Evolutionary conservation across 2,888 invertebrate species (phyloP).

Genomic region (Darwinula stevensoni): DNA sequence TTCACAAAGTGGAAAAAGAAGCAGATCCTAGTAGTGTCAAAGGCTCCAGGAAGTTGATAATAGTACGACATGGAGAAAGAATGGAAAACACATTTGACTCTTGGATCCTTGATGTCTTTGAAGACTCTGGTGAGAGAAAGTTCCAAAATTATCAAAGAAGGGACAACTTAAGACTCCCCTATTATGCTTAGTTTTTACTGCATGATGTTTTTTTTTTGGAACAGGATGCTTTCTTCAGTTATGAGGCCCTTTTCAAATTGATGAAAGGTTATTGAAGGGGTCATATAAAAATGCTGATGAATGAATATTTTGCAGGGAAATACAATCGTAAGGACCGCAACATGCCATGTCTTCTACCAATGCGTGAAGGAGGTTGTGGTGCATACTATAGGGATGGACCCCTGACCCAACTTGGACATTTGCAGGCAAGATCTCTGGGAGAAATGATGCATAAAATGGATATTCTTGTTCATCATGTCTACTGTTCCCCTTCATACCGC

Average conservation of each 20-base stretch:
- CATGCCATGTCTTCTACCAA: conserved; percentile 49
- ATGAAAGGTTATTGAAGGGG: no score
- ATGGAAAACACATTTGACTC: conserved; percentile 76
- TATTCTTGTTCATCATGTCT: conserved; percentile 37
- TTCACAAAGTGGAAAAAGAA: no score
- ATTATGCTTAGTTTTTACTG: no score
- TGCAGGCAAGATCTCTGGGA: conserved; percentile 31
- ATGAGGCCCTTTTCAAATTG: no score
- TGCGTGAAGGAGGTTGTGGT: conserved; percentile 31
- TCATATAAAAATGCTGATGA: no score
- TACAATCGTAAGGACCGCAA: conserved; percentile 69
- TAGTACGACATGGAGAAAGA: conserved; percentile 74
- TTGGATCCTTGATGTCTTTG: conserved; percentile 68
- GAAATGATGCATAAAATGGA: conserved; percentile 43
- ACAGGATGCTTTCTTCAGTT: no score
- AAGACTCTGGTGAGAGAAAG: no score
- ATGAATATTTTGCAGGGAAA: conserved; percentile 16
- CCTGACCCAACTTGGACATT: conserved; percentile 55
- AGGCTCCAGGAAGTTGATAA: no score
- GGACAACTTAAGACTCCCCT: no score
- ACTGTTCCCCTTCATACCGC: conserved; percentile 60
- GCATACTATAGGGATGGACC: conserved; percentile 64
- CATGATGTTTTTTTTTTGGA: background rate
- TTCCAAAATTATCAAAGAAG: no score
- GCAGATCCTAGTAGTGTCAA: no score